Conservation (phyloP, 2,113 vertebrate genomes). For the Labeo catla region DNA sequence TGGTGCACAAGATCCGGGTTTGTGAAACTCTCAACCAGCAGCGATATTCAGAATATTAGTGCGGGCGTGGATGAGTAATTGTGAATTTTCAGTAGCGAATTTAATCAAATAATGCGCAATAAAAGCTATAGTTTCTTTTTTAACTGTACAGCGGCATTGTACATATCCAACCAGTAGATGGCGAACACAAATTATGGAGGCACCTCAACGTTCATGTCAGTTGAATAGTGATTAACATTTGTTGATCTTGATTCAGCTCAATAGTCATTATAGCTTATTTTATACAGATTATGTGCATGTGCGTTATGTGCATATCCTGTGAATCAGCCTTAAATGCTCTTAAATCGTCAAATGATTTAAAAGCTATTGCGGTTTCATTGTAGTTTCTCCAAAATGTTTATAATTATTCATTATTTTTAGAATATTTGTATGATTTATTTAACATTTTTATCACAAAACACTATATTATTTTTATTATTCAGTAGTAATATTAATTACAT, state of each 20-base stretch:
- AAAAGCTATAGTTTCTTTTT: not conserved
- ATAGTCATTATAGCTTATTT: not conserved
- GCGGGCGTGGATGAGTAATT: not conserved
- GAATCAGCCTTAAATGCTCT: not conserved
- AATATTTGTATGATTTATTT: not conserved
- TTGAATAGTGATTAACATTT: not conserved
- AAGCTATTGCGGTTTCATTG: not conserved
- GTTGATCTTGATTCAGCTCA: not conserved
- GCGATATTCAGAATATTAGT: not conserved
- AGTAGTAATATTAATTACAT: too few species aligned
- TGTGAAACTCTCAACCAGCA: not conserved
- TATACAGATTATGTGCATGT: not conserved
- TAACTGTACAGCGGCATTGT: not conserved
- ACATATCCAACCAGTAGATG: constrained; percentile 10
- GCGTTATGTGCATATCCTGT: not conserved
- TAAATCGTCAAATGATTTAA: not conserved
- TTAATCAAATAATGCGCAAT: not conserved
- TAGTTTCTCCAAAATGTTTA: not conserved
- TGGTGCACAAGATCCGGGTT: constrained; percentile 28
- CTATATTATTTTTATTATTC: too few species aligned
- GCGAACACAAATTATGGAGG: not conserved
- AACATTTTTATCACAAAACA: not conserved
- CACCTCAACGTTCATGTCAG: not conserved
- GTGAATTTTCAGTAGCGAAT: not conserved
- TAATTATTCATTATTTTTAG: not conserved